Evolutionary conservation across 2,797 vertebrate species (phyloP).

Genomic region (Hafferia zeledoni): DNA sequence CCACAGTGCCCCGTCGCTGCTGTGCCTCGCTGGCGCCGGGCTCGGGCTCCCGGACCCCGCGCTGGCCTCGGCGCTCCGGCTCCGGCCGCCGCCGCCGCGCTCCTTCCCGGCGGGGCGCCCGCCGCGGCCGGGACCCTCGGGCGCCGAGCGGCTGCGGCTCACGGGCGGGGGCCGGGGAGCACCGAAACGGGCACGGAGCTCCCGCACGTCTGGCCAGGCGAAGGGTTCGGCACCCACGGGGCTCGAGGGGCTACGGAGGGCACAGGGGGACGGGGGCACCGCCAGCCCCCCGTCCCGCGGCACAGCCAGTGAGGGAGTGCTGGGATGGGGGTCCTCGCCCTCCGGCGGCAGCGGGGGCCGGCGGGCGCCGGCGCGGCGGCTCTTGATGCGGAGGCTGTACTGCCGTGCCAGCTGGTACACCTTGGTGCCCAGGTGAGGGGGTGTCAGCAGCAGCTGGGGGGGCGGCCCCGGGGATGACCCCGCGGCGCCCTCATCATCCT

Average conservation of each 20-base stretch:
- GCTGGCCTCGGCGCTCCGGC: neutral
- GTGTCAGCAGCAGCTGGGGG: neutral
- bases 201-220: conserved; percentile 89
- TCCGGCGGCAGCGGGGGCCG: conserved; percentile 45
- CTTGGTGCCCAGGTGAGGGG: conserved; percentile 81
- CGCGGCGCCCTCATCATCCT: conserved; percentile 67
- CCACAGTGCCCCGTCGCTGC: neutral
- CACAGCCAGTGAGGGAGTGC: fast-evolving
- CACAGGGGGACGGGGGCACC: neutral
- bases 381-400: conserved; percentile 96
- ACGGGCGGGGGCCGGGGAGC: neutral
- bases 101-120: neutral
- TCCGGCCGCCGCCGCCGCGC: neutral
- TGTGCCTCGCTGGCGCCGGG: neutral
- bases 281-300: fast-evolving
- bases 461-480: neutral
- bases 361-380: conserved; percentile 71
- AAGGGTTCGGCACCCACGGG: conserved; percentile 81
- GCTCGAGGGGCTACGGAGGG: conserved; percentile 76
- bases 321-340: fast-evolving
- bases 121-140: neutral
- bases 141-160: neutral
- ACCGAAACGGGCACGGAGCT: conserved; percentile 80
- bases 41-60: neutral
- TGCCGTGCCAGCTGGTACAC: conserved; percentile 94